phyloP scores from a whole-genome alignment of 2,113 vertebrate genomes.

The Leptobrachium ailaonicum region DNA sequence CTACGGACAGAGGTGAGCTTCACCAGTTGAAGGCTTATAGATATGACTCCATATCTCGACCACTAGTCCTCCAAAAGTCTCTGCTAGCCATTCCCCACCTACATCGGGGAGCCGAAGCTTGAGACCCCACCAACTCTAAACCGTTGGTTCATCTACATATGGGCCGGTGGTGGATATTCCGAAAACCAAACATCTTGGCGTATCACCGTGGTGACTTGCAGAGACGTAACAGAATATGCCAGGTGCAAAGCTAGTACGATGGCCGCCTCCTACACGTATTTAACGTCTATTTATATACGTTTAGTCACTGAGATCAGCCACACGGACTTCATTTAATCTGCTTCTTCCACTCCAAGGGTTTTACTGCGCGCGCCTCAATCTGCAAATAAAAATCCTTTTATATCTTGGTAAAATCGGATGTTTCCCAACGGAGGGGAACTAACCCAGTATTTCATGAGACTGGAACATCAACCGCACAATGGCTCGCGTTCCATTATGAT shows the following conservation, averaged over 20 bases:
- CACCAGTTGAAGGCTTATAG: too few species aligned
- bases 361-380: constrained; percentile 49
- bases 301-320: constrained; percentile 22
- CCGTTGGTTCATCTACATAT: too few species aligned
- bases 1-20: too few species aligned
- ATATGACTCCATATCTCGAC: too few species aligned
- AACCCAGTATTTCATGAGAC: background rate
- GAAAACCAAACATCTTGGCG: too few species aligned
- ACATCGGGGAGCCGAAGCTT: too few species aligned
- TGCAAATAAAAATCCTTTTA: background rate
- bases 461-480: background rate
- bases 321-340: constrained; percentile 53
- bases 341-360: constrained; percentile 50
- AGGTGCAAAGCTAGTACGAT: background rate
- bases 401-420: background rate
- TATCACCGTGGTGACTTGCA: too few species aligned
- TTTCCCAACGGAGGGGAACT: background rate
- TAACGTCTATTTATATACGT: constrained; percentile 53
- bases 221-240: too few species aligned
- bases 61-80: too few species aligned
- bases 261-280: constrained; percentile 22
- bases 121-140: too few species aligned
- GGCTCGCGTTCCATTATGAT: constrained; percentile 4
- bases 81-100: too few species aligned
- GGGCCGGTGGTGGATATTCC: too few species aligned